Conservation (phyloP, 2,113 vertebrate genomes). For the Pterocles burchelli region DNA sequence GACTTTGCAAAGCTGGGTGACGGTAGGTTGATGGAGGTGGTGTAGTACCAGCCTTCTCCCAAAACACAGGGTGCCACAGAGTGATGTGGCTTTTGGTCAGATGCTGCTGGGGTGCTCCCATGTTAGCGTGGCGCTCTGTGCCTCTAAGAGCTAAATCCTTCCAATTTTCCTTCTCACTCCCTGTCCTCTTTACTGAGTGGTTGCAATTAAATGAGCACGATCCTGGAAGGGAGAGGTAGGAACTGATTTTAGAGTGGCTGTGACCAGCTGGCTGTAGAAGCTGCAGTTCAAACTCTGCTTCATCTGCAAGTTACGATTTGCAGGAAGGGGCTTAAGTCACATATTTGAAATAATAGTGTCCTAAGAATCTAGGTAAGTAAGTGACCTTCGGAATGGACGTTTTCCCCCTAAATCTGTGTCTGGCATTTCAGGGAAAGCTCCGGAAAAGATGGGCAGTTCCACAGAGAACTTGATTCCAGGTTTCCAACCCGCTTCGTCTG, state of each 20-base stretch:
- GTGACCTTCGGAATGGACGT: not conserved
- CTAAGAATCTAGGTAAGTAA: not conserved
- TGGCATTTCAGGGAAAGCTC: conserved; percentile 77
- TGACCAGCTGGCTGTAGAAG: not conserved
- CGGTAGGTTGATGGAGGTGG: conserved; percentile 72
- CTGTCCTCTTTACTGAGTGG: not conserved
- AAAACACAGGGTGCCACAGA: fast-evolving
- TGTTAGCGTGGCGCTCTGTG: not conserved
- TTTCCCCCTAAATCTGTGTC: not conserved
- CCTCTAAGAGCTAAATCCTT: not conserved
- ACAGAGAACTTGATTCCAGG: conserved; percentile 86
- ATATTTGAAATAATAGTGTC: not conserved
- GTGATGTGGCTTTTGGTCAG: not conserved
- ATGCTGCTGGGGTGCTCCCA: not conserved
- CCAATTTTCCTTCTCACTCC: not conserved
- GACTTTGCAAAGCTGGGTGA: conserved; percentile 95
- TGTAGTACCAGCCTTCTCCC: not conserved
- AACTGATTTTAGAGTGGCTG: not conserved
- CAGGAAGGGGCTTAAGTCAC: not conserved
- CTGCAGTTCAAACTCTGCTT: not conserved
- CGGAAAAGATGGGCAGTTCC: conserved; percentile 81
- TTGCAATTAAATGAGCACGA: not conserved
- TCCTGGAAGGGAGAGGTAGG: not conserved
- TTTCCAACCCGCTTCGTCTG: conserved; percentile 66
- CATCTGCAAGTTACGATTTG: not conserved